A percentile compares a stretch with the other conserved stretches of the same genome.
Conservation (phyloP, 2,113 vertebrate species). For the Eonycteris spelaea region DNA sequence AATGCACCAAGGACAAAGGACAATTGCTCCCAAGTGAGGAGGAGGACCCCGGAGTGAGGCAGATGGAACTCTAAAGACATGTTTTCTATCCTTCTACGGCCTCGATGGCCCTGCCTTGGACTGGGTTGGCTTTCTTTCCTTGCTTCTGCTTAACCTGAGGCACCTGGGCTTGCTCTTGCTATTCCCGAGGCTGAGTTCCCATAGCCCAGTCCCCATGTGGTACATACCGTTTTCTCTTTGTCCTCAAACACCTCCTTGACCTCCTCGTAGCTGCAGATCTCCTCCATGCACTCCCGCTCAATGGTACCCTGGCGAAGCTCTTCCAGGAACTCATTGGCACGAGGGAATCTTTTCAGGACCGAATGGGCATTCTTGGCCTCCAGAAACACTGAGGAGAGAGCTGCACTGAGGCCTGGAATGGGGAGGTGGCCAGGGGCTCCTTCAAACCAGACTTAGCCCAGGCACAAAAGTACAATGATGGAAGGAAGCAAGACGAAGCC, state of each 20-base stretch:
- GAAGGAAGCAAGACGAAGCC: not conserved
- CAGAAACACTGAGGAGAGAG: conserved; percentile 86
- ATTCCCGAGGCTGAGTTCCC: not conserved
- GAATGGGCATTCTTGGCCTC: conserved; percentile 86
- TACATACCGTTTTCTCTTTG: conserved; percentile 89
- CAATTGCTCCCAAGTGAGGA: not conserved
- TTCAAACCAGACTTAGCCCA: not conserved
- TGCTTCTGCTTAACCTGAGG: not conserved
- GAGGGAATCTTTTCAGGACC: conserved; percentile 87
- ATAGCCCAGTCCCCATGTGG: not conserved
- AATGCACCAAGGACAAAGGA: not conserved
- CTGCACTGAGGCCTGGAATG: not conserved
- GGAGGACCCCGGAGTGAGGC: not conserved
- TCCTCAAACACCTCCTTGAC: conserved; percentile 92
- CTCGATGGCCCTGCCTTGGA: not conserved
- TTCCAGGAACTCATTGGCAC: conserved; percentile 90
- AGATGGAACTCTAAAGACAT: not conserved
- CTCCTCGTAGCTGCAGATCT: conserved; percentile 92
- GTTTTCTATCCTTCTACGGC: not conserved
- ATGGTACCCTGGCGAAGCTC: conserved; percentile 90
- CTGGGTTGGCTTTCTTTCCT: not conserved
- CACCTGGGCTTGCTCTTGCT: not conserved
- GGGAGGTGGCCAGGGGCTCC: not conserved
- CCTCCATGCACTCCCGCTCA: conserved; percentile 89
- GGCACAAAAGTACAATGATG: not conserved